These are phyloP conservation scores for Leptinotarsa defecta DNA, from an alignment of 1,140 invertebrate species.

Conservation along the genomic window DNA sequence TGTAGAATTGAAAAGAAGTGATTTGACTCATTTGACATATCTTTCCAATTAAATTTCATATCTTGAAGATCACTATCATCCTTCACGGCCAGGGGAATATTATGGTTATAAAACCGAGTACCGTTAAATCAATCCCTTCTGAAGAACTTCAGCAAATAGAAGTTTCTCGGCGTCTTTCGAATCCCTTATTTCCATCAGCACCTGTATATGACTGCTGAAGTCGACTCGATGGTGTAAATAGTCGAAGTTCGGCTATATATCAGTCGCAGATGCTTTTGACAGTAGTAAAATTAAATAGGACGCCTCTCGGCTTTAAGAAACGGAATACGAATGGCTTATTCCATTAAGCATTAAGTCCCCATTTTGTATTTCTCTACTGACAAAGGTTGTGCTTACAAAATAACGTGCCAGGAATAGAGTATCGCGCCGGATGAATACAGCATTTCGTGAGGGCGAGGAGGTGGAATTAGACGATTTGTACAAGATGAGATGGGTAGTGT, in stretches of 20 bases:
- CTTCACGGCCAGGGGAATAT: too few species aligned
- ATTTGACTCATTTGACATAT: too few species aligned
- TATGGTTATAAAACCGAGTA: background rate
- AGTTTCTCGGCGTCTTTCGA: slow-evolving; percentile 9
- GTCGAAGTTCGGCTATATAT: slow-evolving; percentile 41
- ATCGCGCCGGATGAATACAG: slow-evolving; percentile 29
- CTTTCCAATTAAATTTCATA: too few species aligned
- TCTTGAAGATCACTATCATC: too few species aligned
- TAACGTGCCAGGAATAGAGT: slow-evolving; percentile 39
- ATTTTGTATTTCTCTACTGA: slow-evolving; percentile 40
- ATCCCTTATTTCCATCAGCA: slow-evolving; percentile 18
- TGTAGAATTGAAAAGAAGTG: too few species aligned
- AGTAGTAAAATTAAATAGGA: slow-evolving; percentile 43
- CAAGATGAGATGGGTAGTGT: too few species aligned
- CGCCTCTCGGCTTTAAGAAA: slow-evolving; percentile 36
- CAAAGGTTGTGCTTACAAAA: slow-evolving; percentile 43
- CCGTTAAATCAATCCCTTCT: background rate
- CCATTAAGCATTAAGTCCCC: slow-evolving; percentile 36
- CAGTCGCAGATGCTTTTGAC: slow-evolving; percentile 42
- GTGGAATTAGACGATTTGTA: background rate
- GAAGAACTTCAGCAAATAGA: slow-evolving; percentile 1
- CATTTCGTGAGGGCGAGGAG: background rate
- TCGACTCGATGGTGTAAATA: slow-evolving; percentile 34
- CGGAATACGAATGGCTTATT: slow-evolving; percentile 38
- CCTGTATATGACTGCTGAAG: slow-evolving; percentile 22